These are phyloP conservation scores for Aspidiotus rigidus DNA, from an alignment of 2,888 invertebrate genomes.

Conservation along the genomic window DNA sequence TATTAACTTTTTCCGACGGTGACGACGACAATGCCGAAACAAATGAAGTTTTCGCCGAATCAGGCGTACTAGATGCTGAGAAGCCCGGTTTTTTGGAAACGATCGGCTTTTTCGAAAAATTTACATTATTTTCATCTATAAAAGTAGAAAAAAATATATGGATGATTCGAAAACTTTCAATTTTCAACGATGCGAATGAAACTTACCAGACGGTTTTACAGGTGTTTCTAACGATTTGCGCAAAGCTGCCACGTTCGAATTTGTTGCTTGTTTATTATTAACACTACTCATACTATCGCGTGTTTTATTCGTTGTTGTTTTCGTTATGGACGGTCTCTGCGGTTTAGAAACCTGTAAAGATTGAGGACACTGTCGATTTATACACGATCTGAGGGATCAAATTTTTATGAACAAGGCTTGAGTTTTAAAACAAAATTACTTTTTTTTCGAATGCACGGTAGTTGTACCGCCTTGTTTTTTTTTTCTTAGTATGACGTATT, in stretches of 20 bases:
- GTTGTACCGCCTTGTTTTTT: no score
- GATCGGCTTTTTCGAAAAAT: constrained; percentile 12
- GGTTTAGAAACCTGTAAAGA: constrained; percentile 37
- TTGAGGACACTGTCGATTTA: no score
- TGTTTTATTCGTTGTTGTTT: constrained; percentile 38
- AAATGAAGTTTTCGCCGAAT: constrained; percentile 3
- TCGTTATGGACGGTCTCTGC: constrained; percentile 22
- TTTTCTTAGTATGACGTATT: no score
- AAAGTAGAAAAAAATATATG: neutral
- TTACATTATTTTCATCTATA: constrained; percentile 3
- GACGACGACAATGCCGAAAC: neutral
- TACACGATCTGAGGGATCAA: no score
- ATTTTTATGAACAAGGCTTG: no score
- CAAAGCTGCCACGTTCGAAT: constrained; percentile 34
- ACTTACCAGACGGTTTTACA: neutral
- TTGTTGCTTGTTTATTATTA: constrained; percentile 35
- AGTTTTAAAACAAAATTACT: no score
- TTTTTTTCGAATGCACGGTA: no score
- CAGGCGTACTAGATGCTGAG: neutral
- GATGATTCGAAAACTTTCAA: no score
- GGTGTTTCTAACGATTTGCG: constrained; percentile 25
- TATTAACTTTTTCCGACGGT: constrained; percentile 9
- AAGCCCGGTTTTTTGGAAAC: constrained; percentile 21
- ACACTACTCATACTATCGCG: constrained; percentile 38
- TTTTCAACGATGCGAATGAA: no score